Evolutionary conservation across 2,113 vertebrate genomes (phyloP), one percentile per base, ranked within the genome.

Genomic region (Sinocyclocheilus maitianheensis): DNA sequence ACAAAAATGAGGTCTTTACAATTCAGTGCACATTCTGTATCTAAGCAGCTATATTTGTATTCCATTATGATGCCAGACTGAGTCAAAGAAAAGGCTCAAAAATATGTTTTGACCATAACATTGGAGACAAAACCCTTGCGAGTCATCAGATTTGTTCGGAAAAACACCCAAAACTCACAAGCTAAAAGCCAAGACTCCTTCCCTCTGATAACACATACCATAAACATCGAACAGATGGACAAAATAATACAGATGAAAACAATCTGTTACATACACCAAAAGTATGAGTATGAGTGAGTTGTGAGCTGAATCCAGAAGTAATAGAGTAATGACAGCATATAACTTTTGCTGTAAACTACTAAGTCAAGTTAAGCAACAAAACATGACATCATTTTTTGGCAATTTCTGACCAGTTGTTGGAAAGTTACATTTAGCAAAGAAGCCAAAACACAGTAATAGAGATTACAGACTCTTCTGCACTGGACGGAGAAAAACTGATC

Each of bases 91-190:
- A 37, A 77, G 26, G 75, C 48, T 5, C 62, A 53, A 72, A 69
- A 77, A 40, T 77, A 76, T 65, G 74, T 77, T 87, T 77, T 77
- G 22, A 40, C 40, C 80, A 53, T 40, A 86, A 75, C 30, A 48
- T 6, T 86, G 26, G 16, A 67, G 16, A 37, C 53, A 65, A 63
- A 85, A 72, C 10, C 30, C 40, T n/a, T 13, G 6, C 78, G 85
- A 87, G 53, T 87, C 80, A 87, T 80, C 18, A 30, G 63, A 5
- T 12, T 81, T 83, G 43, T 43, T 74, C 65, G 22, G 26, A 67
- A 84, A 58, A 87, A 46, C 74, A 87, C 18, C 51, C 69, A 81
- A 86, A 67, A 74, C 10, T 58, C 72, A 63, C 26, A 62, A 43
- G 60, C 46, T 43, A 43, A 60, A 67, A 48, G 26, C 48, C 77